Base-by-base conservation (phyloP, 1,140 invertebrate species). In the Saccostrea echinata region DNA sequence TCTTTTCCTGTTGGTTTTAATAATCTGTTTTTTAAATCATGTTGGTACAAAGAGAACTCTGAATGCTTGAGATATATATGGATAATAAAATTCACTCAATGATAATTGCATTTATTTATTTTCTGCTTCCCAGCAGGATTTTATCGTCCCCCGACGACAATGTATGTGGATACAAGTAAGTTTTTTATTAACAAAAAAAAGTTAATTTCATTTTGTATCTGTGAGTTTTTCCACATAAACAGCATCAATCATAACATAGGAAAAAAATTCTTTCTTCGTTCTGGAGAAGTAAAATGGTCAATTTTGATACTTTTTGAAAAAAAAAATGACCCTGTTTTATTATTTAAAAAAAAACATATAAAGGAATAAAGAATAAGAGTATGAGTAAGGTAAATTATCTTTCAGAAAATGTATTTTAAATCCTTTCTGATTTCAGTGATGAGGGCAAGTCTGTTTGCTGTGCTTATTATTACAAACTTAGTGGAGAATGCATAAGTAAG, bases 401-500 rank as follows among this genome's bases (percentile, higher is more conserved):
- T 21, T 21, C 55, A 61, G n/a, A 21, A 21, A 21, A n/a, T 18
- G 18, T 18, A 61, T n/a, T 21, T 61, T 61, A 4, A 2, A 1
- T 61, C 6, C 6, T 61, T 61, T 61, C 6, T 61, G 55, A 43
- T 61, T 61, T 61, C 55, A 61, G 55, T 61, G 55, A 18, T 61
- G 55, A 61, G n/a, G 55, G 55, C 55, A 61, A 61, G n/a, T 21
- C 55, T 61, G 55, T 61, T 18, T 61, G 55, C 18, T 61, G 55
- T 61, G 55, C 55, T 18, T 61, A 61, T 21, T 18, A 61, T 61
- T 61, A 61, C 55, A 61, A 61, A 61, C 55, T 61, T n/a, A 61
- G 55, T n/a, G 55, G 18, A 21, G 55, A 61, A 61, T 61, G 55
- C n/a, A 61, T 61, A 61, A 61, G 55, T 61, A 61, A 61, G 55